Percentiles rank a stretch among this genome's conserved stretches.
These are phyloP conservation scores for Brachionus sp. DNA, from an alignment of 1,140 invertebrate genomes.

Conservation along the genomic window DNA sequence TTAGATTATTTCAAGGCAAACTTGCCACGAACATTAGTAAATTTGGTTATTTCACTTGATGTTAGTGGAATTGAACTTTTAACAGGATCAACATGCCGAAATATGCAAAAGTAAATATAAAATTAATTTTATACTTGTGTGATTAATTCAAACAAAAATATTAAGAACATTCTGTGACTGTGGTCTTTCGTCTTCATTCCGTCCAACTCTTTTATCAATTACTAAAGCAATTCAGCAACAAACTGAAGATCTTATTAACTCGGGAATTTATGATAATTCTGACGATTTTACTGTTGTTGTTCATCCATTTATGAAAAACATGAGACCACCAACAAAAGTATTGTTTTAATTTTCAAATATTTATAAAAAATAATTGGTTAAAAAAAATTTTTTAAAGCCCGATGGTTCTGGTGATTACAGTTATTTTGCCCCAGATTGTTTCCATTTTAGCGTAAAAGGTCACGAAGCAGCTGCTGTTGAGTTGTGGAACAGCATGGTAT, in stretches of 20 bases:
- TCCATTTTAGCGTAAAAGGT: slow-evolving; percentile 41
- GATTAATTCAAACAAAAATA: neutral
- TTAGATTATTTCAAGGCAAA: slow-evolving; percentile 64
- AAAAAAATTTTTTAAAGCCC: neutral
- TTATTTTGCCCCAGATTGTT: slow-evolving; percentile 44
- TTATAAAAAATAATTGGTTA: neutral
- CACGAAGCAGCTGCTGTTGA: slow-evolving; percentile 40
- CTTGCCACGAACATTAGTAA: slow-evolving; percentile 72
- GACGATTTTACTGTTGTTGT: slow-evolving; percentile 67
- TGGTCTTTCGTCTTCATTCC: slow-evolving; percentile 1
- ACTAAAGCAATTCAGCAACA: slow-evolving; percentile 49
- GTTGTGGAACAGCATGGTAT: slow-evolving; percentile 40
- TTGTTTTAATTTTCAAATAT: no score
- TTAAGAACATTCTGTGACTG: slow-evolving; percentile 42
- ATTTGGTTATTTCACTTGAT: slow-evolving; percentile 70
- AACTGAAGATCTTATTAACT: slow-evolving; percentile 49
- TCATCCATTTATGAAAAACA: slow-evolving; percentile 58
- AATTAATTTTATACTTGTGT: neutral
- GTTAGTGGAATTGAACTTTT: slow-evolving; percentile 47
- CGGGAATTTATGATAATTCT: slow-evolving; percentile 61
- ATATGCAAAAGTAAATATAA: slow-evolving; percentile 35
- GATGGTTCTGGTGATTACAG: slow-evolving; percentile 19
- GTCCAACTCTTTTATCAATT: neutral
- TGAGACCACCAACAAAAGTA: slow-evolving; percentile 16
- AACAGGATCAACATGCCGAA: slow-evolving; percentile 7